Percentiles rank a stretch among this genome's conserved stretches.
These are phyloP conservation scores for Zaprionus kolodkinae DNA, from an alignment of 1,140 invertebrate genomes.

Conservation along the genomic window DNA sequence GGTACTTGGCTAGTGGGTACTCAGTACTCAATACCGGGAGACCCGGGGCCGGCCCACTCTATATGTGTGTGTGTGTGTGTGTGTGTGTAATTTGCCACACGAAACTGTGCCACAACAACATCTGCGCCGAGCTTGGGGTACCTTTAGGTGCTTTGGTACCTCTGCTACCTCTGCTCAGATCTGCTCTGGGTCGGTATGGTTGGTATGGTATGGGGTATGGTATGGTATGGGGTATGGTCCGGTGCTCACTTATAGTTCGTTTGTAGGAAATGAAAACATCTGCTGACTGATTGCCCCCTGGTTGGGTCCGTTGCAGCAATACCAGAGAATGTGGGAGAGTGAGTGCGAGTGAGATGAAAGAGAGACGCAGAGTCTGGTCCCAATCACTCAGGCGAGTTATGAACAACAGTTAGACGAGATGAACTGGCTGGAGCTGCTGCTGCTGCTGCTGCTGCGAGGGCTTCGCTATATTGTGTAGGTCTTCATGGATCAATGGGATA, in stretches of 20 bases:
- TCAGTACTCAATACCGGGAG: slow-evolving; percentile 29
- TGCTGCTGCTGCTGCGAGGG: slow-evolving; percentile 28
- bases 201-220: neutral
- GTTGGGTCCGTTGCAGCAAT: slow-evolving; percentile 36
- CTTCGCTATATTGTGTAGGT: slow-evolving; percentile 53
- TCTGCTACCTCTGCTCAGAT: neutral
- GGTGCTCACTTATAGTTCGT: slow-evolving; percentile 55
- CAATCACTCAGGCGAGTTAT: slow-evolving; percentile 81
- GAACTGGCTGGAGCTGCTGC: slow-evolving; percentile 5
- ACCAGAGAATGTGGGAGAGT: slow-evolving; percentile 9
- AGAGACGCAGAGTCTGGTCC: slow-evolving; percentile 31
- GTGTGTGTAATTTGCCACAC: slow-evolving; percentile 81
- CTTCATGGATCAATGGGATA: slow-evolving; percentile 84
- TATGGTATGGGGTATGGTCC: neutral
- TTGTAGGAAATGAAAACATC: slow-evolving; percentile 82
- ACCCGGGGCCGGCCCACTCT: slow-evolving; percentile 64
- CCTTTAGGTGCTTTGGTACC: slow-evolving; percentile 56
- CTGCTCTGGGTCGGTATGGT: slow-evolving; percentile 1
- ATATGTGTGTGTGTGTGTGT: slow-evolving; percentile 4
- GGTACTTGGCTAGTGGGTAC: slow-evolving; percentile 11
- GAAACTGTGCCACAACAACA: slow-evolving; percentile 73
- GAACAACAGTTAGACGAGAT: slow-evolving; percentile 74
- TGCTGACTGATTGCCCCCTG: slow-evolving; percentile 82
- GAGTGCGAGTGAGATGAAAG: neutral
- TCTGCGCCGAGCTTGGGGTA: slow-evolving; percentile 41